A percentile compares a stretch with the other conserved stretches of the same genome.
Conservation (phyloP, 2,797 vertebrate species). For the Todus mexicanus region DNA sequence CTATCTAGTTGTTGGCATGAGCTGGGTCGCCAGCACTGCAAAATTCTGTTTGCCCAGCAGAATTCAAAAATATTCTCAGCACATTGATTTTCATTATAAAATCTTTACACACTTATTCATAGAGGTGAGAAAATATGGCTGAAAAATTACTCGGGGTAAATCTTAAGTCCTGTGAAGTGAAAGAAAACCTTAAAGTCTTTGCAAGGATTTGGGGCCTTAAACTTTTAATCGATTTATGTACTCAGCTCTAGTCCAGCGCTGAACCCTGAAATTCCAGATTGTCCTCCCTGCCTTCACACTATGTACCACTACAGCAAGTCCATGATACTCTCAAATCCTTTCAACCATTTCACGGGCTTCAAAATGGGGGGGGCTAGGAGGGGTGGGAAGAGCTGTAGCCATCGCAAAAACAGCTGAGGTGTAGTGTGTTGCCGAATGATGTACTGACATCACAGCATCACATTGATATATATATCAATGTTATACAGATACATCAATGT, state of each 20-base stretch:
- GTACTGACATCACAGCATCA: not conserved
- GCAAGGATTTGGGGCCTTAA: not conserved
- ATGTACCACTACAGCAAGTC: not conserved
- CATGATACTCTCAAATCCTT: not conserved
- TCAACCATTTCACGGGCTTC: not conserved
- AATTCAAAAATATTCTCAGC: not conserved
- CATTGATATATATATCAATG: fast-evolving
- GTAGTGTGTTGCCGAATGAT: not conserved
- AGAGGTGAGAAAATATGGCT: not conserved
- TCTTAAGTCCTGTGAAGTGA: not conserved
- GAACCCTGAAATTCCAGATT: not conserved
- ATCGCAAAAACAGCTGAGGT: not conserved
- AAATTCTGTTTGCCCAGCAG: not conserved
- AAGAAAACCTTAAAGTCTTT: not conserved
- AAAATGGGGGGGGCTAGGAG: no score
- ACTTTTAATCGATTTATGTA: not conserved
- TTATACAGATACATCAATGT: fast-evolving
- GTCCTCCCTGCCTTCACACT: not conserved
- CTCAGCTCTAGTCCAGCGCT: not conserved
- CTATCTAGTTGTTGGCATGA: not conserved
- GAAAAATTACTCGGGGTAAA: not conserved
- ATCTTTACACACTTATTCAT: not conserved
- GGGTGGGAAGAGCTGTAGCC: not conserved
- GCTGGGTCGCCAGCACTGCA: not conserved
- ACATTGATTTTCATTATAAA: not conserved